phyloP scores from a whole-genome alignment of 2,113 vertebrate genomes.

The Mus pahari region DNA sequence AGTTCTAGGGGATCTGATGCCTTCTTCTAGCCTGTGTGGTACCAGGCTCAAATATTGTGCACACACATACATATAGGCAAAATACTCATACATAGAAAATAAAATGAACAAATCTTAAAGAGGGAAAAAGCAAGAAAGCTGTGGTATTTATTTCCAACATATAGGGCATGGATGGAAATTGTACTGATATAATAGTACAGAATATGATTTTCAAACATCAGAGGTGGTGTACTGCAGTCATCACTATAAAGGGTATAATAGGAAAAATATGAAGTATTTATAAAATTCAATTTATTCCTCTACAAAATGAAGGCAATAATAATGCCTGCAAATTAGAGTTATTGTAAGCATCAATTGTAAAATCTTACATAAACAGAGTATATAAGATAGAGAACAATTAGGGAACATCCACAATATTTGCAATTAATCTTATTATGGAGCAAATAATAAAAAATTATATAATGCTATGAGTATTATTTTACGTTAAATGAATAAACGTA shows the following conservation, averaged over 20 bases:
- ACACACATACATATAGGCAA: neutral
- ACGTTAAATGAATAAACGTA: neutral
- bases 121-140: neutral
- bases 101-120: neutral
- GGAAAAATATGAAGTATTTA: neutral
- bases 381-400: neutral
- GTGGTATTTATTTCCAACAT: neutral
- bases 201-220: neutral
- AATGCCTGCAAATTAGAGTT: neutral
- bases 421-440: neutral
- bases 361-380: conserved; percentile 20
- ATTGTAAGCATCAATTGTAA: neutral
- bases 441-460: neutral
- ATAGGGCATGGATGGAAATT: neutral
- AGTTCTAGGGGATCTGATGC: neutral
- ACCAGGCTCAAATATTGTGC: neutral
- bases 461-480: neutral
- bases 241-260: neutral
- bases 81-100: neutral
- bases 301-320: conserved; percentile 22
- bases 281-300: conserved; percentile 52
- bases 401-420: neutral
- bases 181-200: neutral
- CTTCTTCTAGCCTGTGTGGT: neutral
- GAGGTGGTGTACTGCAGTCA: neutral